Evolutionary conservation across 2,888 invertebrate species (phyloP).

Genomic region (Mellilla xanthometata): DNA sequence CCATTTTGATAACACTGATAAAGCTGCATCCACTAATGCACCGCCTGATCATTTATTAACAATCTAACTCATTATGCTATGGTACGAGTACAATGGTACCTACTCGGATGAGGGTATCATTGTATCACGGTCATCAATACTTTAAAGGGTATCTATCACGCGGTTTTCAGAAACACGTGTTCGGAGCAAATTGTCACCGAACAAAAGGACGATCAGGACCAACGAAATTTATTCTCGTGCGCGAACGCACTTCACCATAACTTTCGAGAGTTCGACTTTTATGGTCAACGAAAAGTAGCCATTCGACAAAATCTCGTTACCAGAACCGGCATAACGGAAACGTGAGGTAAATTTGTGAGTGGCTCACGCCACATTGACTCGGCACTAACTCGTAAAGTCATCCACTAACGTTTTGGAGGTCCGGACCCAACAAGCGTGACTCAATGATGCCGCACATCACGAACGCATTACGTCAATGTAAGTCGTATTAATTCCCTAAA

Average conservation of each 20-base stretch:
- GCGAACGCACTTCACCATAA: conserved; percentile 19
- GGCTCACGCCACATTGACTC: conserved; percentile 16
- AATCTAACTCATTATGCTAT: conserved; percentile 63
- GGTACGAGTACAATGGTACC: conserved; percentile 63
- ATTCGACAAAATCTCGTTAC: conserved; percentile 45
- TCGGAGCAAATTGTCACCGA: conserved; percentile 51
- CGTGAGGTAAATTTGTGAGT: conserved; percentile 38
- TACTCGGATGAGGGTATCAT: conserved; percentile 47
- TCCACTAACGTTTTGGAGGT: conserved; percentile 25
- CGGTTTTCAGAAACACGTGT: conserved; percentile 53
- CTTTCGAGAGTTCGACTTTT: conserved; percentile 51
- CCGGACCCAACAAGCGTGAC: conserved; percentile 50
- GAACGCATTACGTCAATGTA: conserved; percentile 50
- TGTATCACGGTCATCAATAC: conserved; percentile 44
- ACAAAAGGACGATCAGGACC: conserved; percentile 45
- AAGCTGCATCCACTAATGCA: conserved; percentile 64
- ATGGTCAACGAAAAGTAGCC: conserved; percentile 49
- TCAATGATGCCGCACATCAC: conserved; percentile 47
- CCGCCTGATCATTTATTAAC: conserved; percentile 70
- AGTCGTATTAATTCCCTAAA: conserved; percentile 45
- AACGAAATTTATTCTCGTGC: conserved; percentile 36
- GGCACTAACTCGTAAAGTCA: conserved; percentile 37
- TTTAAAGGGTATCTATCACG: conserved; percentile 39
- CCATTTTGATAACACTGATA: conserved; percentile 74
- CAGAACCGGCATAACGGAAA: conserved; percentile 42